Evolutionary conservation across 1,140 invertebrate genomes (phyloP).

Genomic region (Drosophila truncata): DNA sequence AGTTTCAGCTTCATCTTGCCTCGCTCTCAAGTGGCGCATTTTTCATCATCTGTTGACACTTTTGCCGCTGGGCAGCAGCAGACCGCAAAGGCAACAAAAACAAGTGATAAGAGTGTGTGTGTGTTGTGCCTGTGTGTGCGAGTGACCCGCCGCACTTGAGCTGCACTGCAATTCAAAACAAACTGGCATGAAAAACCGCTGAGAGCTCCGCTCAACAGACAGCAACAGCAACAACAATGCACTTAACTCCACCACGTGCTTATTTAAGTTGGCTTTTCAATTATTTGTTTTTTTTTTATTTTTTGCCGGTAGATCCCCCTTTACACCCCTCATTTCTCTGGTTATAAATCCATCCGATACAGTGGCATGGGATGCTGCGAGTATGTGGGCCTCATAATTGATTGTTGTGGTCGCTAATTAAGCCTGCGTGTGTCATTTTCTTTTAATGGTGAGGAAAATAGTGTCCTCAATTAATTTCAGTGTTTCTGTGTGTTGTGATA

Average conservation of each 20-base stretch:
- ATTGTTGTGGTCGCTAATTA: slow-evolving; percentile 44
- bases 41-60: slow-evolving; percentile 80
- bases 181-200: slow-evolving; percentile 11
- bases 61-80: slow-evolving; percentile 33
- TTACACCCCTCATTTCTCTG: neutral
- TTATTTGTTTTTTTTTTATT: slow-evolving; percentile 58
- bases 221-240: slow-evolving; percentile 25
- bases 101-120: slow-evolving; percentile 4
- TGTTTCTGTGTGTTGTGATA: slow-evolving; percentile 15
- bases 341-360: neutral
- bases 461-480: slow-evolving; percentile 2
- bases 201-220: slow-evolving; percentile 7
- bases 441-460: slow-evolving; percentile 1
- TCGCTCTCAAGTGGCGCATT: slow-evolving; percentile 76
- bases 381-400: slow-evolving; percentile 38
- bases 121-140: neutral
- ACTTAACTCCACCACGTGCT: slow-evolving; percentile 69
- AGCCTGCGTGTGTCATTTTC: slow-evolving; percentile 27
- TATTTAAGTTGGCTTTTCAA: slow-evolving; percentile 72
- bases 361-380: slow-evolving; percentile 15
- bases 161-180: slow-evolving; percentile 38
- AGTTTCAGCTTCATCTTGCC: slow-evolving; percentile 27
- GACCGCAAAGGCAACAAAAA: slow-evolving; percentile 31
- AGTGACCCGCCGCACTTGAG: slow-evolving; percentile 24
- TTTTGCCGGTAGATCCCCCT: slow-evolving; percentile 27